These are phyloP conservation scores for Gastrophysa polygoni DNA, from an alignment of 2,888 invertebrate species.

Conservation along the genomic window DNA sequence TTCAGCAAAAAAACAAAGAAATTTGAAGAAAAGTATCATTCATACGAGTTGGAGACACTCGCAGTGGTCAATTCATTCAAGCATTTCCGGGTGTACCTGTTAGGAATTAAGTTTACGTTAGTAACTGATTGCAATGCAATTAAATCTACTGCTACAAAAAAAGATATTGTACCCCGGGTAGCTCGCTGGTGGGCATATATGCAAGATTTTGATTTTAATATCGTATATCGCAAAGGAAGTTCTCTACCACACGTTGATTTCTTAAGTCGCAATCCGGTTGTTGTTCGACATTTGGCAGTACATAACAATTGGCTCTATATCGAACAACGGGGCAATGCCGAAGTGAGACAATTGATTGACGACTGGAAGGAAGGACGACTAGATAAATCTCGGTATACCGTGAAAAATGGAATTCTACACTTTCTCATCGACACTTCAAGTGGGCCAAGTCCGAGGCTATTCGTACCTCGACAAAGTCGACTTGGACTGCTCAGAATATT, in stretches of 20 bases:
- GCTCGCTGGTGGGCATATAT: constrained; percentile 41
- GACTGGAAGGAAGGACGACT: constrained; percentile 17
- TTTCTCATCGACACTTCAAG: constrained; percentile 9
- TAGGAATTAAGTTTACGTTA: constrained; percentile 36
- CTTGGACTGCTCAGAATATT: constrained; percentile 37
- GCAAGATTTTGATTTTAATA: constrained; percentile 35
- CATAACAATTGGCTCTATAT: constrained; percentile 24
- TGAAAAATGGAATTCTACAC: constrained; percentile 25
- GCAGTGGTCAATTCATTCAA: constrained; percentile 45
- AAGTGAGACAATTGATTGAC: constrained; percentile 20
- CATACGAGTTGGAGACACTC: constrained; percentile 45
- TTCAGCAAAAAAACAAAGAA: constrained; percentile 35
- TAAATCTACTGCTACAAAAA: constrained; percentile 37
- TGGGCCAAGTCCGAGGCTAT: constrained; percentile 16
- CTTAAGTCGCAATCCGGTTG: constrained; percentile 23
- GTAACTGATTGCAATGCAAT: constrained; percentile 48
- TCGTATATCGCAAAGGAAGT: constrained; percentile 26
- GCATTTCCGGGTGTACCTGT: constrained; percentile 42
- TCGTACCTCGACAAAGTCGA: constrained; percentile 33
- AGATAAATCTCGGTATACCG: constrained; percentile 24
- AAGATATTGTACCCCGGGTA: constrained; percentile 35
- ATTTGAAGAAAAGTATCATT: constrained; percentile 38
- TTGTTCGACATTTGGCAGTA: no score
- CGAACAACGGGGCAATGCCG: constrained; percentile 24
- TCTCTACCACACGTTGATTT: constrained; percentile 23